Base-by-base conservation (phyloP, 2,888 invertebrate species). In the Digitonthophagus gazella region DNA sequence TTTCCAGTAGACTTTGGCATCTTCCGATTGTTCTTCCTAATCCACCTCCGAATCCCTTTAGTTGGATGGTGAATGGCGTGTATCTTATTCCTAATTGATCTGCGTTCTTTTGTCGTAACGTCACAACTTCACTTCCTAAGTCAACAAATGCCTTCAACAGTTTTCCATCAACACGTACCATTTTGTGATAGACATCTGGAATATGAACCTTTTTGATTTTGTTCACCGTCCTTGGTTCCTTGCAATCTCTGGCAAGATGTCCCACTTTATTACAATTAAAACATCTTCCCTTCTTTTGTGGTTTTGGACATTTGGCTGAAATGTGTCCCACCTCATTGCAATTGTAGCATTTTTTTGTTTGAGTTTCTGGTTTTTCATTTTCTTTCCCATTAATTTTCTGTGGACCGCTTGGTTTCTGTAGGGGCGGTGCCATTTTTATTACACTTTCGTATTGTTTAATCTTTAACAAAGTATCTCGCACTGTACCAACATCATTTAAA, bases 11-110 rank as follows among this genome's bases (percentile, higher is more conserved):
- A 5, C 54, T 20, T 22, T 1, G 20, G 19, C 67, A 11, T 8
- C 54, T 18, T 22, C 69, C 69, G n/a, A 69, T 16, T 14, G 57
- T 22, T 55, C 54, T 8, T 19, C 70, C 69, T 8, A 20, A 15
- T 69, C 67, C 70, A 57, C 65, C 28, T 16, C 70, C 70, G 58
- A 70, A 70, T 44, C 70, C 70, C n/a, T 58, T 11, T 58, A 70
- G 65, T 6, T n/a, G 22, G 3, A 57, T 22, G 8, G 14, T 15
- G 15, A 20, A 63, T 11, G 67, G 69, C 18, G 44, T n/a, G 20
- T 69, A 69, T 11, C 11, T 16, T 8, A 69, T 15, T 6, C 68
- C 63, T 15, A 64, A 8, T 68, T 56, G 14, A 15, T 57, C 28
- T 4, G 69, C 63, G 15, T n/a, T 22, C 18, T 15, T 8, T 28